Evolutionary conservation across 1,140 invertebrate genomes (phyloP).

Genomic region (Scaptomyza montana): DNA sequence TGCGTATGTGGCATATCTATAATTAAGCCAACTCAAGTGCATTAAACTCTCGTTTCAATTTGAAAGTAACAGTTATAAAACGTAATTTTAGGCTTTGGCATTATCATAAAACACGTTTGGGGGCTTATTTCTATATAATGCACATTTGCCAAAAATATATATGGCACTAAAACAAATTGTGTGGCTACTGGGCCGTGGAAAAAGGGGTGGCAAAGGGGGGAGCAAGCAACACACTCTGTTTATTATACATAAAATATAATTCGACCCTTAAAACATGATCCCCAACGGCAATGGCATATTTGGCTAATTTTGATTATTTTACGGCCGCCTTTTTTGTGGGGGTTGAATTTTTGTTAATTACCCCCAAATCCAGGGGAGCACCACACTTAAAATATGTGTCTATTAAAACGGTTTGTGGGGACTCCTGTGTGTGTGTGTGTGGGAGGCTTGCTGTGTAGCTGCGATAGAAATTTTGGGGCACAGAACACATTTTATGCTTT

Average conservation of each 20-base stretch:
- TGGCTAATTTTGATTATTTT: conserved; percentile 80
- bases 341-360: conserved; percentile 66
- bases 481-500: conserved; percentile 60
- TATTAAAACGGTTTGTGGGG: conserved; percentile 64
- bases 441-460: conserved; percentile 7
- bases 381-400: conserved; percentile 32
- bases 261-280: conserved; percentile 30
- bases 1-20: not conserved
- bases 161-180: conserved; percentile 26
- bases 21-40: not conserved
- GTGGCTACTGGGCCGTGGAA: not conserved
- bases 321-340: conserved; percentile 44
- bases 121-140: not conserved
- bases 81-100: not conserved
- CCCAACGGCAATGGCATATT: conserved; percentile 52
- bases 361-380: conserved; percentile 34
- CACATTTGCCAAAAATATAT: conserved; percentile 22
- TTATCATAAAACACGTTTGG: conserved; percentile 7
- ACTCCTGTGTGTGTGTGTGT: conserved; percentile 12
- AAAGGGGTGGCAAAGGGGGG: too few relatives aligned
- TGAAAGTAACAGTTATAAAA: not conserved
- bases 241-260: not conserved
- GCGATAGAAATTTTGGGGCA: conserved; percentile 66
- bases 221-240: too few relatives aligned
- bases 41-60: not conserved